Evolutionary conservation across 2,113 vertebrate species (phyloP).

Genomic region (Gymnocephalus cernua): DNA sequence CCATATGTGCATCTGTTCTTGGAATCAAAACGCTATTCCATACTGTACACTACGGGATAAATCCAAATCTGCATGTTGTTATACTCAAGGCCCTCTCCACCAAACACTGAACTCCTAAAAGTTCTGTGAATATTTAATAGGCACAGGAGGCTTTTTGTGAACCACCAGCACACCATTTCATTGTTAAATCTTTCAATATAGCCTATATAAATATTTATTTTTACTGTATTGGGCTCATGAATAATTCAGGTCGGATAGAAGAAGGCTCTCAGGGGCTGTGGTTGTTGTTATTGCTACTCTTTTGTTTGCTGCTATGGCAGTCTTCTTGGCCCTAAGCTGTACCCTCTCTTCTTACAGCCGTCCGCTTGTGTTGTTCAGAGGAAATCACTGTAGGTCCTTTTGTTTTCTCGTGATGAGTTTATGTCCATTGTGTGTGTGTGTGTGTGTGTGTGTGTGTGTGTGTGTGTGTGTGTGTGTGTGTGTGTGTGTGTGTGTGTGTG

Average conservation of each 20-base stretch:
- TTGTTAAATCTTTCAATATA: conserved; percentile 66
- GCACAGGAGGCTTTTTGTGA: conserved; percentile 11
- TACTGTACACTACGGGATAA: neutral
- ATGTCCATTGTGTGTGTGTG: neutral
- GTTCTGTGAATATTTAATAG: conserved; percentile 43
- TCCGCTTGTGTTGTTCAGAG: conserved; percentile 50
- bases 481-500: neutral
- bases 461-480: conserved; percentile 6
- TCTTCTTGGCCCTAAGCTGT: conserved; percentile 35
- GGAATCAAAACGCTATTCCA: conserved; percentile 21
- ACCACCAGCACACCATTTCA: conserved; percentile 4
- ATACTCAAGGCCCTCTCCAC: conserved; percentile 4
- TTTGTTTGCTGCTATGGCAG: conserved; percentile 50
- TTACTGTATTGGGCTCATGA: conserved; percentile 48
- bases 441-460: neutral
- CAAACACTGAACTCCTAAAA: conserved; percentile 32
- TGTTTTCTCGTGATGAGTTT: conserved; percentile 43
- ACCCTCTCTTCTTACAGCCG: conserved; percentile 20
- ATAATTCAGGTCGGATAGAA: conserved; percentile 59
- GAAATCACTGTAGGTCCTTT: conserved; percentile 37
- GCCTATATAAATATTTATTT: conserved; percentile 67
- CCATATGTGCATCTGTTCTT: conserved; percentile 12
- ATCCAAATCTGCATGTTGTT: conserved; percentile 27
- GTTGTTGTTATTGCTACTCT: conserved; percentile 63
- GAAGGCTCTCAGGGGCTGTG: conserved; percentile 37